Evolutionary conservation across 1,140 invertebrate species (phyloP), one percentile per base, ranked within the genome.

Genomic region (Plodia interpunctella): DNA sequence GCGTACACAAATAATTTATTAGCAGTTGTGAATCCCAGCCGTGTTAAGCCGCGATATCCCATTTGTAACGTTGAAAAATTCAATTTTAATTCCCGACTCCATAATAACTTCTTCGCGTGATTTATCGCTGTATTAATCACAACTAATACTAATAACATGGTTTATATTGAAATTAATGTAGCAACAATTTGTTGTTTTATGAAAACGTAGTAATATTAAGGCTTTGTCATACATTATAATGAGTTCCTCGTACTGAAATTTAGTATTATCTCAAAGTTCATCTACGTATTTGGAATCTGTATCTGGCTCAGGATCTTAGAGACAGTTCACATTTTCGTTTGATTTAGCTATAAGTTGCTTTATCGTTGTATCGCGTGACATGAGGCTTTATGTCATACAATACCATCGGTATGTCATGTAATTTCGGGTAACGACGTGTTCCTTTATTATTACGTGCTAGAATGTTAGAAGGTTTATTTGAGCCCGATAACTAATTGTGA

Each of bases 351-450:
- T 58, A 60, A 70, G 63, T 68, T n/a, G 70, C 72, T 80, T 85
- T 78, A 82, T 83, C 69, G 79, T 63, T 56, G 60, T 60, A 80
- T 88, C 75, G 85, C 85, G 85, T 88, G 85, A 81, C 82, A 74
- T 72, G 56, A 68, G 60, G 53, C 74, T 68, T 72, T 88, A 72
- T 68, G 71, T 88, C 80, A 86, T 71, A 63, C 71, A 75, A 70
- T 57, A 74, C 68, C 73, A 86, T 83, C 78, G 74, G 73, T 74
- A 79, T 72, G 74, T 86, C 80, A 78, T 88, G 85, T 86, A 83
- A 88, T 85, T 80, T 80, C 80, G 68, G 76, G 72, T 88, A 83
- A 85, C 80, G 78, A 85, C 70, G 76, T 86, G 82, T 86, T 86
- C 83, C 74, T 77, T 83, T 77, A 76, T 78, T 85, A 78, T 82